Percentiles rank a stretch among this genome's conserved stretches.
Evolutionary conservation across 2,113 vertebrate species (phyloP).

Genomic region (Enhydra lutris): DNA sequence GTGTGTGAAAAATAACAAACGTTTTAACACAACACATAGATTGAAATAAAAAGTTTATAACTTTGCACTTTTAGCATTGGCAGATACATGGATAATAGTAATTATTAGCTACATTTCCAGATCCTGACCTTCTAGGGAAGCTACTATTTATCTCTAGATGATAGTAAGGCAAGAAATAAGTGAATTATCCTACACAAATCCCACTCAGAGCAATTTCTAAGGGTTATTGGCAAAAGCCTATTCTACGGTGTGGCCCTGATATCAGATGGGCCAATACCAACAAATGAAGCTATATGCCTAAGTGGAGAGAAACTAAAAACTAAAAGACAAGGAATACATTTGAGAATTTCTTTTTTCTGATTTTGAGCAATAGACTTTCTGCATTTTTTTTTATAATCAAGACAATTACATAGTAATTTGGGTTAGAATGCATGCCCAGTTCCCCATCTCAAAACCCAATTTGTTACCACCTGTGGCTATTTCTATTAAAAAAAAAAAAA

Average conservation of each 20-base stretch:
- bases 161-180: conserved; percentile 61
- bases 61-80: neutral
- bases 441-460: conserved; percentile 83
- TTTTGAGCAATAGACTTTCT: conserved; percentile 76
- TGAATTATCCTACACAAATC: conserved; percentile 43
- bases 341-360: conserved; percentile 56
- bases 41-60: neutral
- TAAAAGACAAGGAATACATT: conserved; percentile 43
- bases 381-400: conserved; percentile 73
- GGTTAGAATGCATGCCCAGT: conserved; percentile 82
- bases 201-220: conserved; percentile 46
- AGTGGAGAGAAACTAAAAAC: conserved; percentile 47
- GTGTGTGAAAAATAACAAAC: neutral
- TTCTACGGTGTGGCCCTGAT: neutral
- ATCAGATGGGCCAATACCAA: conserved; percentile 42
- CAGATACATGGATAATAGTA: conserved; percentile 44
- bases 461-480: conserved; percentile 89
- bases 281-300: conserved; percentile 43
- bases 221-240: neutral
- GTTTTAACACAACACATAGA: conserved; percentile 1
- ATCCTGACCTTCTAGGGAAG: conserved; percentile 56
- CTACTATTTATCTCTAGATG: conserved; percentile 56
- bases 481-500: conserved; percentile 83
- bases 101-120: conserved; percentile 53
- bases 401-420: conserved; percentile 83